Evolutionary conservation across 2,797 vertebrate species (phyloP).

Genomic region (Pyrocephalus nanus): DNA sequence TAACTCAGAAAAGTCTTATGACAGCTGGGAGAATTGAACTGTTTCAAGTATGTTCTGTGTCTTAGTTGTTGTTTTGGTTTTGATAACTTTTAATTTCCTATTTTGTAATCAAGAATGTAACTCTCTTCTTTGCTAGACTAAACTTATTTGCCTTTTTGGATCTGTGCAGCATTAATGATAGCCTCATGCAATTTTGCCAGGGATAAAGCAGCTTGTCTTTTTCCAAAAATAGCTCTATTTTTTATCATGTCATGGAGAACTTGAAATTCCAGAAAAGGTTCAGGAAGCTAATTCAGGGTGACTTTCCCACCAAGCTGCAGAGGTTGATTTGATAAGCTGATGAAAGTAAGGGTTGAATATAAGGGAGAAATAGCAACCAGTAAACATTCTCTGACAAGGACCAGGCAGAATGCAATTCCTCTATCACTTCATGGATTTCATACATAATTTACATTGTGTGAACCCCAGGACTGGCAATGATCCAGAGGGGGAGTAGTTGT

Average conservation of each 20-base stretch:
- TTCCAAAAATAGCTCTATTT: neutral
- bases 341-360: neutral
- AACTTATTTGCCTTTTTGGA: neutral
- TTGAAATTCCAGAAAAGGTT: neutral
- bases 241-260: neutral
- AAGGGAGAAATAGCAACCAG: neutral
- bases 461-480: neutral
- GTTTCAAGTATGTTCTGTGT: slow-evolving; percentile 20
- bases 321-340: neutral
- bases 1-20: neutral
- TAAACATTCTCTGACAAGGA: neutral
- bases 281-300: neutral
- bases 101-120: slow-evolving; percentile 1
- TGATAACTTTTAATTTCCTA: slow-evolving; percentile 31
- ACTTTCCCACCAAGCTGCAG: neutral
- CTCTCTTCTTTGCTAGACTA: neutral
- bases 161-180: neutral
- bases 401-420: neutral
- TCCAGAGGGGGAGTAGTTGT: neutral
- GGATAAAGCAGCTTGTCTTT: neutral
- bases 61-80: neutral
- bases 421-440: neutral
- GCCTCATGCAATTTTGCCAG: neutral
- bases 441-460: neutral
- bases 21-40: neutral